Base-by-base conservation (phyloP, 1,140 invertebrate genomes). In the Pogonomyrmex californicus region DNA sequence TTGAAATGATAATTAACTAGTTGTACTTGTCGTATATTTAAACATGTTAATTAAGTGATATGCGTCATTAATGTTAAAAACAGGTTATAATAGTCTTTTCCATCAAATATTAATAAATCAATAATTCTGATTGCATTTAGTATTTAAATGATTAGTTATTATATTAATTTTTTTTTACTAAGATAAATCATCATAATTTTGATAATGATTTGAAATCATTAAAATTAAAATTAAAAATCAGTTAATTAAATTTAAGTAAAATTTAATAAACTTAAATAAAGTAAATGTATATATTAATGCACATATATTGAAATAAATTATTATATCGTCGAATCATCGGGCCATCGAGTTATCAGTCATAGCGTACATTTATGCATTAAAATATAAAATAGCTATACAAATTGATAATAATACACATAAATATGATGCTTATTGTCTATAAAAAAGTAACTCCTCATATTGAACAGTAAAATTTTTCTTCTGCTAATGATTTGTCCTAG, bases 391-490 rank as follows among this genome's bases (percentile, higher is more conserved):
- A 5, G 44, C 2, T 66, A 30, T 14, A 66, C 17, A 5, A 56
- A 58, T 14, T 71, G 14, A 58, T 38, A 47, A 17, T 38, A 36
- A 17, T 63, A 14, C 1, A 33, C 14, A 14, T 47, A 75, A 75
- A 49, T 23, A 38, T 81, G 65, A 68, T 23, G 7, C 51, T 85
- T 85, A 85, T 65, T 76, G 12, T 44, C 1, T 14, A 44, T 44
- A 23, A 85, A 65, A 65, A 77, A 77, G 23, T 65, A 17, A 65
- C 0, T 4, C 10, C 58, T 75, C 12, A 58, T 5, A 85, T 77
- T 63, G 36, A 62, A 51, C 47, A 63, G 51, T 2, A 12, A 73
- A 87, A 23, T 63, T 78, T 77, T 33, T 7, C 36, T 23, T 12
- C 0, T 4, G 3, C 0, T 49, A 9, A 7, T 9, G 30, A 56